Base-by-base conservation (phyloP, 2,888 invertebrate genomes). In the Drosophila pseudotakahashii region DNA sequence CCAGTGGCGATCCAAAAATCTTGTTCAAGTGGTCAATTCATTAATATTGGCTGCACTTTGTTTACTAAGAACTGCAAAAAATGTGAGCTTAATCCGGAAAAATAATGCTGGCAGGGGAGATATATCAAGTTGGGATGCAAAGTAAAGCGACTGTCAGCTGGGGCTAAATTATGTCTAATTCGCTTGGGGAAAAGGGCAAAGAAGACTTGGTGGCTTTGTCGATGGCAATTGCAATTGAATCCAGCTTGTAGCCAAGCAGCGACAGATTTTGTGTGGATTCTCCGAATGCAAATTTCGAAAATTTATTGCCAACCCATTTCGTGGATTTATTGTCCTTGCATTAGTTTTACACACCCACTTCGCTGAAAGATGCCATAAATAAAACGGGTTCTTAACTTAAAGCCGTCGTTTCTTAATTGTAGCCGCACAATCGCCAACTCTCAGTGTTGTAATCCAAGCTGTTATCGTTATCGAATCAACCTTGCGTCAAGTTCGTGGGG, bases 91-190 rank as follows among this genome's bases (percentile, higher is more conserved):
- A 61, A 60, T 37, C 45, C 45, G 2, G 26, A 45, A 13, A 39
- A 62, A 32, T 34, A 61, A n/a, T 6, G 23, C 16, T 41, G 1
- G 10, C 11, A n/a, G n/a, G 13, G 37, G 26, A 61, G 13, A 41
- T 63, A 63, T 41, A 63, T 63, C 62, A 19, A 61, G 26, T 30
- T 30, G 41, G 34, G 23, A 23, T 61, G 47, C 62, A 62, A 47
- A 39, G 39, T 61, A 45, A 61, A 44, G 58, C 61, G 14, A 47
- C 61, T 61, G 61, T 44, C 62, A 62, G 45, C 61, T 37, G 45
- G 13, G 47, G 68, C 59, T 52, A 68, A 59, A 60, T 62, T 62
- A 62, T 62, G 47, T 62, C 48, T 48, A 14, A 61, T 62, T 61
- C 62, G 48, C 23, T 34, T 34, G 30, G 54, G 34, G 26, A 11